Evolutionary conservation across 1,140 invertebrate genomes (phyloP).

Genomic region (Hyposmocoma kahamanoa): DNA sequence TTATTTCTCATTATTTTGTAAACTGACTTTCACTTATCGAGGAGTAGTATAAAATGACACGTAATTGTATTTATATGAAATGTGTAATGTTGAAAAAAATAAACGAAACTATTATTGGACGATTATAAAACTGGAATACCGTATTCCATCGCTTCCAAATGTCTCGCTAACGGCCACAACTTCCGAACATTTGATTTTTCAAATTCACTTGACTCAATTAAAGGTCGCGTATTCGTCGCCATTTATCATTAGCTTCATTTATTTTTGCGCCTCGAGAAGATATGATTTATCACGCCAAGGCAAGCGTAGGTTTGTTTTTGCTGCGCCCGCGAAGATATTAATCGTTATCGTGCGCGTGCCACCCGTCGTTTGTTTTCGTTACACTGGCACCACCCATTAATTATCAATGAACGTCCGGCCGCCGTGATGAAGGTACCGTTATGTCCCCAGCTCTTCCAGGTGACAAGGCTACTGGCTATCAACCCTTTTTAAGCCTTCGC

Average conservation of each 20-base stretch:
- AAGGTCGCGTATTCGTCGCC: conserved; percentile 45
- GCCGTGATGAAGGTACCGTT: conserved; percentile 62
- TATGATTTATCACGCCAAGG: conserved; percentile 69
- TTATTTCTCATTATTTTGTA: too few species aligned
- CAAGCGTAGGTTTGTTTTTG: conserved; percentile 68
- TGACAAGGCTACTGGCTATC: conserved; percentile 63
- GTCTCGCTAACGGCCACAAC: too few species aligned
- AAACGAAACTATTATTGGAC: too few species aligned
- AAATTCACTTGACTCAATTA: conserved; percentile 52
- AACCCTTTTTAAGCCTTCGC: conserved; percentile 71
- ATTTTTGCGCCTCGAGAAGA: conserved; percentile 67
- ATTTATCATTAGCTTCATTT: conserved; percentile 72
- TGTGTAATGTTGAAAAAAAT: too few species aligned
- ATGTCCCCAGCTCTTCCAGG: conserved; percentile 62
- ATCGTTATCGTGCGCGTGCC: conserved; percentile 66
- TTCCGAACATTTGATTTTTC: conserved; percentile 39
- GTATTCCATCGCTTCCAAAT: too few species aligned
- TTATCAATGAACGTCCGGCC: conserved; percentile 70
- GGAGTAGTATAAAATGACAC: too few species aligned
- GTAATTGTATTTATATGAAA: too few species aligned
- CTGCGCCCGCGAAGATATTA: conserved; percentile 62
- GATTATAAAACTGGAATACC: too few species aligned
- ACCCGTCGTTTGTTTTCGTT: conserved; percentile 70
- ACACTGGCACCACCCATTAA: conserved; percentile 68
- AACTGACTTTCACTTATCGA: too few species aligned